Base-by-base conservation (phyloP, 2,888 invertebrate genomes). In the Andrena minutula region DNA sequence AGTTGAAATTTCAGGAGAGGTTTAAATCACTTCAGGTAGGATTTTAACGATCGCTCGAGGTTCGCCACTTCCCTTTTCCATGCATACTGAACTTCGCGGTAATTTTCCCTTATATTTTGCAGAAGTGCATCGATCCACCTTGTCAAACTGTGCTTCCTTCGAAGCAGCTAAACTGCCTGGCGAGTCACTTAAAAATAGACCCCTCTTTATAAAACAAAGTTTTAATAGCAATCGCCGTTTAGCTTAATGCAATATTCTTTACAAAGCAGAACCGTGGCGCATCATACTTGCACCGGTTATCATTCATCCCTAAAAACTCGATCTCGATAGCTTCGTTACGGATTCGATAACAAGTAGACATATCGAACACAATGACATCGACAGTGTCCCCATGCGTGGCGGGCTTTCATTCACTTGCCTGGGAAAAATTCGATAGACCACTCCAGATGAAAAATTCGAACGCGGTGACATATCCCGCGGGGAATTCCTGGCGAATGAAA, bases 121-220 rank as follows among this genome's bases (percentile, higher is more conserved):
- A 23, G 23, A 66, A 61, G 56, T 20, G 10, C 30, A 73, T 77
- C 77, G 68, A 80, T 80, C 61, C n/a, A 2, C 8, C 20, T 7
- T 51, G 69, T 56, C 66, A 20, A 51, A 35, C 63, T 28, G 35
- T 16, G 47, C 23, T 26, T n/a, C 51, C 76, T 64, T 49, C 49
- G 10, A 66, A 47, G 20, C n/a, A 56, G 56, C 26, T 8, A 10
- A 51, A 61, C 61, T 20, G 49, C 71, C 26, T 8, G 23, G 12
- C n/a, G n/a, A 75, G 35, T 70, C 30, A 12, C 26, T 51, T 70
- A 69, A 64, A 79, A 64, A 75, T 75, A 79, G 28, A 10, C 2
- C 1, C 47, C 7, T 51, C 23, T 58, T 70, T 69, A 30, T 26
- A 35, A n/a, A 1, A 7, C 23, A 8, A 47, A 56, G 41, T 63